Conservation (phyloP, 2,888 invertebrate genomes). For the Drosophila cognata region DNA sequence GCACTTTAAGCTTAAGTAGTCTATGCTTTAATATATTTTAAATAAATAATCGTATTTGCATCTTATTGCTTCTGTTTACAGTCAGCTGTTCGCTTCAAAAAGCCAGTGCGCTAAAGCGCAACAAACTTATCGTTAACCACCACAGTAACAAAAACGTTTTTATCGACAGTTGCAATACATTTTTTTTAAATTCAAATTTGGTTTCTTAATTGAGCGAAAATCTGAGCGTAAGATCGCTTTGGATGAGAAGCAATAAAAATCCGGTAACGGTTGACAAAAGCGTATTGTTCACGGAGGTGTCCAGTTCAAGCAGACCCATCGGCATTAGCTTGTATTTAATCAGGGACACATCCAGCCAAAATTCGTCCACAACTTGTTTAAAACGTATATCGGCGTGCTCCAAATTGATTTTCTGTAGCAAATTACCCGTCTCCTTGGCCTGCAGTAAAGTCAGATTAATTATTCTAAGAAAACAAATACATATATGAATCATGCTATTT, state of each 20-base stretch:
- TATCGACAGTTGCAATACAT: conserved; percentile 6
- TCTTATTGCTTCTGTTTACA: conserved; percentile 40
- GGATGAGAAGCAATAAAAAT: conserved; percentile 82
- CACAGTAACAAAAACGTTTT: neutral
- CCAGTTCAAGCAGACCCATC: conserved; percentile 76
- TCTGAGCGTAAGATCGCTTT: conserved; percentile 80
- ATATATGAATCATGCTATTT: neutral
- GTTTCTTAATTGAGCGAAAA: conserved; percentile 73
- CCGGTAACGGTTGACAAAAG: conserved; percentile 79
- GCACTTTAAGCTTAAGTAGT: conserved; percentile 32
- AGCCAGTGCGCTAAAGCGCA: conserved; percentile 6
- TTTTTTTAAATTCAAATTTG: neutral
- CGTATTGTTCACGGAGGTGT: conserved; percentile 72
- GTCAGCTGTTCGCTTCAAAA: conserved; percentile 27
- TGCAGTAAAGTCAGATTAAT: neutral
- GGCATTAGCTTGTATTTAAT: conserved; percentile 79
- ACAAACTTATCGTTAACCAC: conserved; percentile 1
- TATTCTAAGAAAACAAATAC: neutral
- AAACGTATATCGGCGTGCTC: conserved; percentile 79
- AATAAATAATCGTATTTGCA: conserved; percentile 1
- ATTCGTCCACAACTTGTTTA: conserved; percentile 76
- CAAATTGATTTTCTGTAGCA: conserved; percentile 72
- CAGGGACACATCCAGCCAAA: conserved; percentile 73
- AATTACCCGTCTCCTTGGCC: conserved; percentile 74
- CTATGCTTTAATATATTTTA: conserved; percentile 7